phyloP scores from a whole-genome alignment of 2,797 vertebrate genomes.

The Melanotaenia parkinsoni region DNA sequence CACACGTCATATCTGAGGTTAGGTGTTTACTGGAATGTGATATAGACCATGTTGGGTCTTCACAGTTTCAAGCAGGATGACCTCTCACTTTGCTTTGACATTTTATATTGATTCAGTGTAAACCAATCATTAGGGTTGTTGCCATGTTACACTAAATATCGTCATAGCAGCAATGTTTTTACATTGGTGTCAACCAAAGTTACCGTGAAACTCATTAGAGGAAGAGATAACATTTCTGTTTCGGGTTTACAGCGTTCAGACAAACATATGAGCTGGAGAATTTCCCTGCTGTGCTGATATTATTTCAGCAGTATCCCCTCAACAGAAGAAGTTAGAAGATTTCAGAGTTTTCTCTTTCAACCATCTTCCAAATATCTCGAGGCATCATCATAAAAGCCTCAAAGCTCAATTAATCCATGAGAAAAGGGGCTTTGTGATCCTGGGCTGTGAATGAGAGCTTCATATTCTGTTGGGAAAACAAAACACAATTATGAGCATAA shows the following conservation, averaged over 20 bases:
- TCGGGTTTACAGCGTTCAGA: slow-evolving; percentile 47
- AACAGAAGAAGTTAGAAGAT: slow-evolving; percentile 59
- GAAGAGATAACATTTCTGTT: slow-evolving; percentile 56
- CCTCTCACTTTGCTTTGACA: slow-evolving; percentile 61
- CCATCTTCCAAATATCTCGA: slow-evolving; percentile 62
- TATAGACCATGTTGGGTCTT: slow-evolving; percentile 44
- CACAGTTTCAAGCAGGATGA: slow-evolving; percentile 50
- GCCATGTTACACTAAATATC: slow-evolving; percentile 39
- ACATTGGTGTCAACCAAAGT: slow-evolving; percentile 67
- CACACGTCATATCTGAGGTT: slow-evolving; percentile 50
- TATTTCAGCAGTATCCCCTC: slow-evolving; percentile 67
- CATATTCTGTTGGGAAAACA: slow-evolving; percentile 67
- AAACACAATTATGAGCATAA: slow-evolving; percentile 70
- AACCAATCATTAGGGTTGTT: slow-evolving; percentile 60
- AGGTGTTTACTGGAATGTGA: slow-evolving; percentile 63
- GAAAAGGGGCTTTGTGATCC: slow-evolving; percentile 61
- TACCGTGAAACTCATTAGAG: slow-evolving; percentile 60
- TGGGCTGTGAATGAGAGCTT: slow-evolving; percentile 60
- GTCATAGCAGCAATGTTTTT: slow-evolving; percentile 39
- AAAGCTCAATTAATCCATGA: slow-evolving; percentile 61
- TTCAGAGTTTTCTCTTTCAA: slow-evolving; percentile 78
- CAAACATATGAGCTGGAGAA: slow-evolving; percentile 45
- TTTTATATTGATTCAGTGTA: slow-evolving; percentile 62
- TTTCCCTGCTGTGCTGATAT: slow-evolving; percentile 52
- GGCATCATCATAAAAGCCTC: slow-evolving; percentile 64